Evolutionary conservation across 2,113 vertebrate genomes (phyloP).

Genomic region (Hydrochoerus hydrochaeris): DNA sequence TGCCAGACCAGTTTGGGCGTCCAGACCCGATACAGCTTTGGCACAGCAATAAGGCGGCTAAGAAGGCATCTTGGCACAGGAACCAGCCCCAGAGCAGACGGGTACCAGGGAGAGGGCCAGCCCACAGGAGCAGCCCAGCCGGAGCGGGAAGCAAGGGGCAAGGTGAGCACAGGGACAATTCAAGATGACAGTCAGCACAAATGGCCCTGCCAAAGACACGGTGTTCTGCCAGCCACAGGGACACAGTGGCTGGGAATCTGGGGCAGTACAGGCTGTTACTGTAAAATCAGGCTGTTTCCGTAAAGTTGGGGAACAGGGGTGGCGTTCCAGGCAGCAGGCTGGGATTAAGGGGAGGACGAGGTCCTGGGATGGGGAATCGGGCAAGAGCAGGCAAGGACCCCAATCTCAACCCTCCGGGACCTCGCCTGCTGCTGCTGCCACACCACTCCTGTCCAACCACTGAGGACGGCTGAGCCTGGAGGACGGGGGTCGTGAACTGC

Average conservation of each 20-base stretch:
- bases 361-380: background rate
- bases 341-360: background rate
- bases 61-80: conserved; percentile 9
- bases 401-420: background rate
- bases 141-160: background rate
- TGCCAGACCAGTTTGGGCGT: background rate
- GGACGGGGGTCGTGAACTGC: background rate
- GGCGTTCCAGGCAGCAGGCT: background rate
- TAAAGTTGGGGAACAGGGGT: background rate
- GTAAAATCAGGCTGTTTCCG: background rate
- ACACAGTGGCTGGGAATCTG: conserved; percentile 48
- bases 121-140: background rate
- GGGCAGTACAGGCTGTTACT: background rate
- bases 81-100: background rate
- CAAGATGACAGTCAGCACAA: conserved; percentile 56
- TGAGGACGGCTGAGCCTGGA: background rate
- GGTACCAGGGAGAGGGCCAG: background rate
- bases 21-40: background rate
- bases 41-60: background rate
- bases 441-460: background rate
- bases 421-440: background rate
- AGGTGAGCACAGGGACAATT: conserved; percentile 55
- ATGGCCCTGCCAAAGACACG: conserved; percentile 27
- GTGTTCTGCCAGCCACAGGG: conserved; percentile 33
- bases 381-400: background rate